phyloP scores from a whole-genome alignment of 1,140 invertebrate species.

The Scaptomyza montana region DNA sequence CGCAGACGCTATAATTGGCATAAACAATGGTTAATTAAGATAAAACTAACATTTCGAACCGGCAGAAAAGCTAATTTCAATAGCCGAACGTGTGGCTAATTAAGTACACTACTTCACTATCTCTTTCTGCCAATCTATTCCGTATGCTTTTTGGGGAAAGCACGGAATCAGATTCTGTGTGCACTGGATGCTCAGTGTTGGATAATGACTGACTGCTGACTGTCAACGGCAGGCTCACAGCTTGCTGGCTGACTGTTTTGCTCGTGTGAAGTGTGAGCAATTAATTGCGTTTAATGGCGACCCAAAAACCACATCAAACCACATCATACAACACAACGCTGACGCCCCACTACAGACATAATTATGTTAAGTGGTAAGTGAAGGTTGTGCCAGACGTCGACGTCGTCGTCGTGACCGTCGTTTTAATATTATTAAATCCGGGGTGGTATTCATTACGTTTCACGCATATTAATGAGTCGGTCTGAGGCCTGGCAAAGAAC shows the following conservation, averaged over 20 bases:
- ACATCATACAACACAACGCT: not conserved
- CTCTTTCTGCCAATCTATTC: not conserved
- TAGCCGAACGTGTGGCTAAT: slow-evolving; percentile 73
- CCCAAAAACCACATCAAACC: slow-evolving; percentile 32
- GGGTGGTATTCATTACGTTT: slow-evolving; percentile 13
- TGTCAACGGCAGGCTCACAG: not conserved
- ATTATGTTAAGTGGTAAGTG: slow-evolving; percentile 43
- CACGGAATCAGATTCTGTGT: slow-evolving; percentile 48
- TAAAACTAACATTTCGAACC: slow-evolving; percentile 74
- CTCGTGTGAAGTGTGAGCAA: slow-evolving; percentile 33
- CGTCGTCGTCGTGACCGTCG: not conserved
- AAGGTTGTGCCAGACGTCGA: slow-evolving; percentile 31
- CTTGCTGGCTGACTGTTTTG: slow-evolving; percentile 25
- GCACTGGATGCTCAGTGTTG: slow-evolving; percentile 51
- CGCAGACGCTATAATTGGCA: slow-evolving; percentile 58
- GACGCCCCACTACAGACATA: slow-evolving; percentile 3
- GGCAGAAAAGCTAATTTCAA: slow-evolving; percentile 68
- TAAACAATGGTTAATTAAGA: slow-evolving; percentile 80
- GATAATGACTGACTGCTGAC: slow-evolving; percentile 19
- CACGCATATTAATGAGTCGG: slow-evolving; percentile 20
- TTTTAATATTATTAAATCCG: slow-evolving; percentile 48
- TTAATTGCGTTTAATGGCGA: slow-evolving; percentile 51
- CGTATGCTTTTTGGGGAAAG: not conserved
- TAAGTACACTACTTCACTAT: slow-evolving; percentile 43
- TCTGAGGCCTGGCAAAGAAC: slow-evolving; percentile 5